Conservation (phyloP, 2,888 invertebrate genomes). For the Limnephilus marmoratus region DNA sequence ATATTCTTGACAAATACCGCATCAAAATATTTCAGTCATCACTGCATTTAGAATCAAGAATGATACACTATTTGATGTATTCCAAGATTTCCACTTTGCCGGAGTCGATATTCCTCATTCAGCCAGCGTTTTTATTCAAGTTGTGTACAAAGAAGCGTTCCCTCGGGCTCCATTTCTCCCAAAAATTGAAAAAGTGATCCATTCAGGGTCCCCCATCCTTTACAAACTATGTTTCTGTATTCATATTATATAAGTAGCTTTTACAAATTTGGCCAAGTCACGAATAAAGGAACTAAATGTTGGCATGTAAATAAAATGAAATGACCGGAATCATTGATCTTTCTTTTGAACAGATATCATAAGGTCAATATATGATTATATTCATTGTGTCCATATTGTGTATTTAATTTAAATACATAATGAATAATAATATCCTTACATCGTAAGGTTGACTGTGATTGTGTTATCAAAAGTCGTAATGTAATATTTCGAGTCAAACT, state of each 20-base stretch:
- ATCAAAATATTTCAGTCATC: not conserved
- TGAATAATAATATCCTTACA: too few relatives aligned
- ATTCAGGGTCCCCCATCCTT: not conserved
- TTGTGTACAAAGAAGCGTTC: not conserved
- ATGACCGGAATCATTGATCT: not conserved
- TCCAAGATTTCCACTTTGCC: constrained; percentile 7
- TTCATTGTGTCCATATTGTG: too few relatives aligned
- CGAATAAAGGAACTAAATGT: not conserved
- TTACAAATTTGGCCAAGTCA: not conserved
- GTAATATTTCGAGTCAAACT: too few relatives aligned
- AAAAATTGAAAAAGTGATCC: constrained; percentile 4
- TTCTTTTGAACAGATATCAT: not conserved
- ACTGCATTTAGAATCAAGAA: not conserved
- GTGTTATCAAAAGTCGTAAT: too few relatives aligned
- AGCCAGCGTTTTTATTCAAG: constrained; percentile 22
- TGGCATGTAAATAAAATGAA: not conserved
- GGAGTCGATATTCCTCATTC: constrained; percentile 8
- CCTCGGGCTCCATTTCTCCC: not conserved
- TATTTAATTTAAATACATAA: too few relatives aligned
- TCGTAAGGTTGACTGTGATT: too few relatives aligned
- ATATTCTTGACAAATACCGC: not conserved
- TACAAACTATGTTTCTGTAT: not conserved
- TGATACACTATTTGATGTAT: constrained; percentile 20
- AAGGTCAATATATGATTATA: not conserved
- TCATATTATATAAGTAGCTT: not conserved